These are phyloP conservation scores for Trichonephila clavipes DNA, from an alignment of 1,140 invertebrate species.

Conservation along the genomic window DNA sequence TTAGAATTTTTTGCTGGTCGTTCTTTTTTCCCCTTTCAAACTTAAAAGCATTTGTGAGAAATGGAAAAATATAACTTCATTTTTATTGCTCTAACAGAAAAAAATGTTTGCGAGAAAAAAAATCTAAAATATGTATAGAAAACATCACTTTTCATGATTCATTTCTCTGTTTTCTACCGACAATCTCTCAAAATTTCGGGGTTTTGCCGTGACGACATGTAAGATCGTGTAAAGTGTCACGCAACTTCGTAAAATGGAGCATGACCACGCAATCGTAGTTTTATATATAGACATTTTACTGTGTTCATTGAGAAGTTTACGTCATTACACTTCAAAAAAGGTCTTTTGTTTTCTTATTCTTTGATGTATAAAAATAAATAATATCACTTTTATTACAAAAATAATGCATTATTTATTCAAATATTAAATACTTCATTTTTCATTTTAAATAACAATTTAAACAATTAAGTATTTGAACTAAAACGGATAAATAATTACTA, in stretches of 20 bases:
- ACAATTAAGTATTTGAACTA: too few species aligned
- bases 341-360: neutral
- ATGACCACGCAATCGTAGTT: conserved; percentile 34
- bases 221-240: conserved; percentile 52
- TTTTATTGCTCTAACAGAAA: neutral
- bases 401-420: neutral
- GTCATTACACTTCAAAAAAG: neutral
- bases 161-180: neutral
- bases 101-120: neutral
- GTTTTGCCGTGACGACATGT: conserved; percentile 27
- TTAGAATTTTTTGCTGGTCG: too few species aligned
- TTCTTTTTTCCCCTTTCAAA: too few species aligned
- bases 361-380: neutral
- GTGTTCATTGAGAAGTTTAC: neutral
- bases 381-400: neutral
- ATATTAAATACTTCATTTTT: too few species aligned
- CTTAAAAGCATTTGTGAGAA: too few species aligned
- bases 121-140: neutral
- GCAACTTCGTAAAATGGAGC: conserved; percentile 15
- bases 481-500: too few species aligned
- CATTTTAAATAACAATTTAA: too few species aligned
- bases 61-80: too few species aligned
- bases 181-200: neutral
- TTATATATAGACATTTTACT: conserved; percentile 18
- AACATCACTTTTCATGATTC: neutral